These are phyloP conservation scores for Nibea coibor DNA, from an alignment of 2,113 vertebrate species.

Conservation along the genomic window DNA sequence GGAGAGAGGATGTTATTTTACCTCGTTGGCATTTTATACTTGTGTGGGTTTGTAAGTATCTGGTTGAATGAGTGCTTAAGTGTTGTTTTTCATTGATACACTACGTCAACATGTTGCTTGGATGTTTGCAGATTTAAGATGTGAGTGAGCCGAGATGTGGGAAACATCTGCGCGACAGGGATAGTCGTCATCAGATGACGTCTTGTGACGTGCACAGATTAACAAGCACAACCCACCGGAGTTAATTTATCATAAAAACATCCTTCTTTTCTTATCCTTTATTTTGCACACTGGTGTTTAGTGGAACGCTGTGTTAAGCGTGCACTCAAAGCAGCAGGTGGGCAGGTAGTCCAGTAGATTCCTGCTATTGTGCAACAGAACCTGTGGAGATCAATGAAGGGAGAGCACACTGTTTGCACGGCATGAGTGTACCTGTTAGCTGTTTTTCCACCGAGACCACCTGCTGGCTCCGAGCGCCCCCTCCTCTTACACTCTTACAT, in stretches of 20 bases:
- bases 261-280: too few species aligned
- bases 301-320: not conserved
- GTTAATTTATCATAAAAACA: too few species aligned
- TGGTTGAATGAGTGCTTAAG: conserved; percentile 55
- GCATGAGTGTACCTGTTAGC: conserved; percentile 43
- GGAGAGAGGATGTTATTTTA: conserved; percentile 74
- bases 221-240: not conserved
- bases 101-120: conserved; percentile 18
- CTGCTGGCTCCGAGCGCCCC: conserved; percentile 49
- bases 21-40: conserved; percentile 63
- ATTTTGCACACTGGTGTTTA: not conserved
- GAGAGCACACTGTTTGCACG: conserved; percentile 32
- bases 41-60: conserved; percentile 75
- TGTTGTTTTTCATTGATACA: conserved; percentile 46
- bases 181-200: not conserved
- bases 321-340: conserved; percentile 46
- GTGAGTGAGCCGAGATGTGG: conserved; percentile 29
- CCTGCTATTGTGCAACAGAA: conserved; percentile 25
- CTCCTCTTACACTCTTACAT: conserved; percentile 15
- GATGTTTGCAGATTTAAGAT: conserved; percentile 34
- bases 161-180: not conserved
- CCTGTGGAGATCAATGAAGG: conserved; percentile 33
- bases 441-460: conserved; percentile 58
- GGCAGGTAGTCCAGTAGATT: conserved; percentile 37
- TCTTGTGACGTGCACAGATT: conserved; percentile 10